Evolutionary conservation across 2,797 vertebrate genomes (phyloP).

Genomic region (Graptemys geographica): DNA sequence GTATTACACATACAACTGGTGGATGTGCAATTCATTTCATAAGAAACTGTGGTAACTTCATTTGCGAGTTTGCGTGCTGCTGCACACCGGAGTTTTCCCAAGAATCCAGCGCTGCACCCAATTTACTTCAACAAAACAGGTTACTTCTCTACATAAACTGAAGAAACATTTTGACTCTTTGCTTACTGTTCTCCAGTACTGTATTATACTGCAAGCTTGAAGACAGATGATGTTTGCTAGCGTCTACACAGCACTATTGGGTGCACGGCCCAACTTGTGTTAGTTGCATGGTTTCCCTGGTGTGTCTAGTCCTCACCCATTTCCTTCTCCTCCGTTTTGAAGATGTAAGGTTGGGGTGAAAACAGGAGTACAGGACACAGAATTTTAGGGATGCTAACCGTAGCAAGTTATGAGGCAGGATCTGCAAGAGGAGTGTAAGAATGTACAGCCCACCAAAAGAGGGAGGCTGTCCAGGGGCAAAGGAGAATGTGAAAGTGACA

Average conservation of each 20-base stretch:
- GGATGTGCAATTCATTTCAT: not conserved
- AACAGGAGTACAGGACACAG: not conserved
- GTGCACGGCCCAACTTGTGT: not conserved
- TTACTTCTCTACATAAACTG: not conserved
- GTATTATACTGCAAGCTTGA: not conserved
- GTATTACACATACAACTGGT: not conserved
- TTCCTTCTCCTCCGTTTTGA: not conserved
- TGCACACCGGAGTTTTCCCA: not conserved
- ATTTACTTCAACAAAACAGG: not conserved
- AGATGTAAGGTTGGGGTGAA: not conserved
- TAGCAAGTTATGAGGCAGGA: not conserved
- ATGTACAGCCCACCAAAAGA: not conserved
- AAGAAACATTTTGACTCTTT: not conserved
- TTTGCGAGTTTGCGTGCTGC: not conserved
- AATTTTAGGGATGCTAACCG: not conserved
- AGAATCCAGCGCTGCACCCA: not conserved
- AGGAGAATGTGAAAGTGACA: not conserved
- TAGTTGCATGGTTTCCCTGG: not conserved
- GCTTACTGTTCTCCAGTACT: not conserved
- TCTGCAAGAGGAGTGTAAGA: not conserved
- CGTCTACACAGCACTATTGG: not conserved
- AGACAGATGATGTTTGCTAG: not conserved
- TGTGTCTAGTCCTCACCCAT: not conserved
- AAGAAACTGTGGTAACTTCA: not conserved
- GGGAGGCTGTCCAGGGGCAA: rapidly evolving